A percentile compares a stretch with the other conserved stretches of the same genome.
Evolutionary conservation across 2,113 vertebrate genomes (phyloP).

Genomic region (Cyprinodon tularosa): DNA sequence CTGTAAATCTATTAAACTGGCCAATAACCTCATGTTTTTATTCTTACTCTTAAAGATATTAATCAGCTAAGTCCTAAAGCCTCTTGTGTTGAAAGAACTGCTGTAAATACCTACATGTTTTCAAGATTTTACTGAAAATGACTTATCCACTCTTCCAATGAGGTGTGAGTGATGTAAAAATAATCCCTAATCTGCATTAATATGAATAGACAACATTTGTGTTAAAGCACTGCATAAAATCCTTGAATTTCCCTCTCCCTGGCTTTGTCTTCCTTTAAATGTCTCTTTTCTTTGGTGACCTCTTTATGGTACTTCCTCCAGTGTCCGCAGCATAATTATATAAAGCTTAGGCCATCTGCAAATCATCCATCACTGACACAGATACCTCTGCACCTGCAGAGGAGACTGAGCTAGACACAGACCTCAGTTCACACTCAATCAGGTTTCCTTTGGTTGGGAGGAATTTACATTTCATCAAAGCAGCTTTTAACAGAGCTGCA

Average conservation of each 20-base stretch:
- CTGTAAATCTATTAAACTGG: too few relatives aligned
- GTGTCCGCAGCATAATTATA: constrained; percentile 74
- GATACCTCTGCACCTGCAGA: constrained; percentile 46
- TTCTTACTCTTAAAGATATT: too few relatives aligned
- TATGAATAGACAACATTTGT: constrained; percentile 36
- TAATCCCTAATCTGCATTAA: not conserved
- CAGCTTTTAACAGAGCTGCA: constrained; percentile 33
- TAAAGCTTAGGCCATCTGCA: constrained; percentile 72
- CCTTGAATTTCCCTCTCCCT: constrained; percentile 8
- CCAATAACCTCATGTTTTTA: too few relatives aligned
- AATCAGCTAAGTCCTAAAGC: too few relatives aligned
- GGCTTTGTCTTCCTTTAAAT: constrained; percentile 12
- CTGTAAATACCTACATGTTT: too few relatives aligned
- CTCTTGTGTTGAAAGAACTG: too few relatives aligned
- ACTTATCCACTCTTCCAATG: too few relatives aligned
- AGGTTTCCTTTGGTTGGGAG: constrained; percentile 57
- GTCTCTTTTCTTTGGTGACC: constrained; percentile 60
- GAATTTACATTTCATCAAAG: constrained; percentile 55
- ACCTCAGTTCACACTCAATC: constrained; percentile 51
- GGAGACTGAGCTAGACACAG: constrained; percentile 35
- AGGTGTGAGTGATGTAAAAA: constrained; percentile 12
- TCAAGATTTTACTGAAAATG: too few relatives aligned
- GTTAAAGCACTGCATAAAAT: constrained; percentile 42
- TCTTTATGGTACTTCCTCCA: constrained; percentile 64
- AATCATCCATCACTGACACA: constrained; percentile 74